These are phyloP conservation scores for Meteorus sp. DNA, from an alignment of 1,140 invertebrate genomes.

Conservation along the genomic window DNA sequence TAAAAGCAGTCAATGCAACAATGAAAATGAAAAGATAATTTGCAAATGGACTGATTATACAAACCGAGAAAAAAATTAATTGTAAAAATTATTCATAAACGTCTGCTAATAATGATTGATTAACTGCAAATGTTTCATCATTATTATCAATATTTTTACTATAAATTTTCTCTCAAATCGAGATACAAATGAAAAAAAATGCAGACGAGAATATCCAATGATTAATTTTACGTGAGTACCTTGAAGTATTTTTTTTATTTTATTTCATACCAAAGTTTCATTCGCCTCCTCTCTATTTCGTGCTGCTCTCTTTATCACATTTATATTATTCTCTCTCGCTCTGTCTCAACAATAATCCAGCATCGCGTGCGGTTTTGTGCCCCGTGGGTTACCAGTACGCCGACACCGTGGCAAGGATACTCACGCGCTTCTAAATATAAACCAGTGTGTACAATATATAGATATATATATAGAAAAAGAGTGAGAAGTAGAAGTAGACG, in stretches of 20 bases:
- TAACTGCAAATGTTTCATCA: too few species aligned
- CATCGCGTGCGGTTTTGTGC: constrained; percentile 6
- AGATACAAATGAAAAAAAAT: not conserved
- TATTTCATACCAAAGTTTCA: too few species aligned
- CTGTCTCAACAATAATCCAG: not conserved
- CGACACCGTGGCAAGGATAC: constrained; percentile 25
- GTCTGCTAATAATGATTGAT: too few species aligned
- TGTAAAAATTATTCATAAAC: too few species aligned
- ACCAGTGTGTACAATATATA: constrained; percentile 15
- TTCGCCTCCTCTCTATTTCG: not conserved
- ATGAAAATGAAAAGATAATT: too few species aligned
- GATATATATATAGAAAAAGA: constrained; percentile 11
- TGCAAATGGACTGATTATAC: too few species aligned
- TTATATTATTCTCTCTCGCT: constrained; percentile 1
- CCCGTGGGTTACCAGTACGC: constrained; percentile 16
- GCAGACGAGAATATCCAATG: not conserved
- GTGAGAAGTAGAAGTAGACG: not conserved
- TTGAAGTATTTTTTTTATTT: not conserved
- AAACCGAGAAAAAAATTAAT: too few species aligned
- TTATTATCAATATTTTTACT: too few species aligned
- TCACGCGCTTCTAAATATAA: constrained; percentile 33
- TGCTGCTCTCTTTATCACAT: not conserved
- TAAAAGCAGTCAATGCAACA: too few species aligned
- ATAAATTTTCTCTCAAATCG: not conserved
- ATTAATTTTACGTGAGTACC: not conserved